Evolutionary conservation across 2,797 vertebrate species (phyloP), one percentile per base, ranked within the genome.

Genomic region (Aphelocoma californica): DNA sequence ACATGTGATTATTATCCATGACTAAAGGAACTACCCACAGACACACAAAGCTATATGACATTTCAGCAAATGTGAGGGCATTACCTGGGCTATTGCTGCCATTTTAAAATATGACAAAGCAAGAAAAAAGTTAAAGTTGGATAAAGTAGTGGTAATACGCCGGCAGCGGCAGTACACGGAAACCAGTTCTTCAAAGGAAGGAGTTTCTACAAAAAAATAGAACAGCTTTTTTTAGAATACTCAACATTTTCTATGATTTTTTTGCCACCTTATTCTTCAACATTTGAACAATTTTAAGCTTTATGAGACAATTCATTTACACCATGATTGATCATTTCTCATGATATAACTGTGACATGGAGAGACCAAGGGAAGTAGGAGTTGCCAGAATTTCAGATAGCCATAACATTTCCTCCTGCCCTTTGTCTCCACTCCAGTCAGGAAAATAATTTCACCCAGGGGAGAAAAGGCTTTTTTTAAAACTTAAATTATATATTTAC

Each of bases 81-180:
- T 97, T 97, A 99, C 99, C 98, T 99, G 99, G 19, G 98, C 73
- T 95, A 99, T 99, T 85, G 98, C 98, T 93, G 99, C 99, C 86
- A 99, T 82, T 96, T 99, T 99, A 97, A 99, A 99, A 87, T 96
- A 94, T 3, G 99, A 98, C 82, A 99, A 95, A n/a, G 98, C 98
- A 93, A 99, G 88, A 90, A 99, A 99, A 96, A 99, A 99, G 96
- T 99, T 99, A 66, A 99, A 95, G 72, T 98, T 95, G 24, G 98
- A 94, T 72, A 99, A 79, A 95, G 94, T 4, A 56, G 95, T 69
- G 31, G 96, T 95, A 87, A 98, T 98, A 79, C 93, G 94, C 29
- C 98, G 97, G 88, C 97, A 98, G 36, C 23, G 97, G 87, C 98
- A 98, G 96, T 99, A 99, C 95, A 98, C 94, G 57, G 97, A 98